phyloP scores from a whole-genome alignment of 2,113 vertebrate species.

The Catharus fuscescens region DNA sequence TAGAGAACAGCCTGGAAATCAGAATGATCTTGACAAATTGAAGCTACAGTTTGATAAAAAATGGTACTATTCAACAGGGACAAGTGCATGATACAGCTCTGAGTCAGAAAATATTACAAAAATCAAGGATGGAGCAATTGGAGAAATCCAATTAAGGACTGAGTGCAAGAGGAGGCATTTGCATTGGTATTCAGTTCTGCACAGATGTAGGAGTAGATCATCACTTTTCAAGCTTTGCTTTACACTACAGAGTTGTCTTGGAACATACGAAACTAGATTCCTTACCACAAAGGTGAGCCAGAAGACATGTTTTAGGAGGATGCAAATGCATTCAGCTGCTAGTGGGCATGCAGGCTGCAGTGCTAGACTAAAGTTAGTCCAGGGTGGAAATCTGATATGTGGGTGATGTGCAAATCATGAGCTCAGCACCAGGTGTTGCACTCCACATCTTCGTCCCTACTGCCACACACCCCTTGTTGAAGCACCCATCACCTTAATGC shows the following conservation, averaged over 20 bases:
- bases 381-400: neutral
- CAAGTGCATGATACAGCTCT: neutral
- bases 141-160: neutral
- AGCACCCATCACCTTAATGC: neutral
- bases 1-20: neutral
- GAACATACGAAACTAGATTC: neutral
- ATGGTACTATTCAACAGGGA: neutral
- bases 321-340: neutral
- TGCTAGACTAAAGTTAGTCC: neutral
- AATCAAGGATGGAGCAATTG: neutral
- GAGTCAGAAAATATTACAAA: neutral
- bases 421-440: neutral
- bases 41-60: constrained; percentile 13
- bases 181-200: neutral
- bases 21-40: neutral
- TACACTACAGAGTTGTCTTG: neutral
- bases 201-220: neutral
- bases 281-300: neutral
- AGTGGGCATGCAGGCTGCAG: neutral
- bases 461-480: neutral
- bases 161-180: neutral
- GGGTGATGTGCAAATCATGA: neutral
- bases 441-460: neutral
- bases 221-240: neutral
- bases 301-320: neutral